Base-by-base conservation (phyloP, 2,888 invertebrate species). In the Cremastinae sp. region DNA sequence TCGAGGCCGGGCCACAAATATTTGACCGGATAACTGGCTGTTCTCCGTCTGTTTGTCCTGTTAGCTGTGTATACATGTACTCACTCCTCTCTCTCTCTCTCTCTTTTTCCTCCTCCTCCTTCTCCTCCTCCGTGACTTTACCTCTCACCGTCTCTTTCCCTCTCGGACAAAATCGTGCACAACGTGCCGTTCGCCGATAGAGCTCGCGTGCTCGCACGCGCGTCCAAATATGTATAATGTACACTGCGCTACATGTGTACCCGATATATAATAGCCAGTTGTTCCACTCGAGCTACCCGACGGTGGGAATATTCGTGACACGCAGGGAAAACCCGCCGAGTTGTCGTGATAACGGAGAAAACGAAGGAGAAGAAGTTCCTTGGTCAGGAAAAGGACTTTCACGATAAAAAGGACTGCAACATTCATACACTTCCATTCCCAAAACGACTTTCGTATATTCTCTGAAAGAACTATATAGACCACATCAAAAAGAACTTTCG, bases 11-110 rank as follows among this genome's bases (percentile, higher is more conserved):
- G 80, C 80, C 80, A 81, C 87, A 87, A 87, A 87, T 87, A 87
- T 87, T 87, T 87, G 87, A 83, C 81, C 85, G 81, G 83, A 82
- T 86, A 86, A 86, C 85, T 85, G 83, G 84, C 85, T 84, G 74
- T 72, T 68, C 73, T 71, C 38, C 69, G 45, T 59, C 70, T 86
- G 85, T 86, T 86, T 86, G 80, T 82, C 82, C 83, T 81, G 83
- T 82, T 83, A 78, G 80, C 82, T 74, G 68, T 79, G 78, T 76
- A 72, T 49, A 51, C 68, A 16, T 28, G 28, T 53, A 62, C 59
- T 69, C 51, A 36, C 7, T 54, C 54, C 58, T 62, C 45, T 69
- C 45, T 66, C n/a, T 28, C 64, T 58, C 65, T 34, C 59, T 34
- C 45, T 54, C 68, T 0, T 56, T 36, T 47, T 20, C 18, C 54